Percentiles rank a stretch among this genome's conserved stretches.
Conservation (phyloP, 1,140 invertebrate genomes). For the Pogonomyrmex californicus region DNA sequence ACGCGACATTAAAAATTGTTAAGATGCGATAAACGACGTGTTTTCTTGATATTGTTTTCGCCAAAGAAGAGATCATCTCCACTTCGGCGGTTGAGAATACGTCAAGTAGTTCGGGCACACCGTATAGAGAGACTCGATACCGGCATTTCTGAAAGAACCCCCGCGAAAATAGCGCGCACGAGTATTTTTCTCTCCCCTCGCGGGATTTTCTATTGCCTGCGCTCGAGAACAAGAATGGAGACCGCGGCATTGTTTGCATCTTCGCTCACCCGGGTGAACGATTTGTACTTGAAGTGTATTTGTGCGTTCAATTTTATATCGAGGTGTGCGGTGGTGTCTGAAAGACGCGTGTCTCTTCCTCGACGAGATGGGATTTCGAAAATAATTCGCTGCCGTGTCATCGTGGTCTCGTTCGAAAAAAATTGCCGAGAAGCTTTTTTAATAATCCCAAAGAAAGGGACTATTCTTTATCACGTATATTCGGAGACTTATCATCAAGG, state of each 20-base stretch:
- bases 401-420: neutral
- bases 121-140: neutral
- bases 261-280: conserved; percentile 1
- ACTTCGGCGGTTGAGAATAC: neutral
- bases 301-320: neutral
- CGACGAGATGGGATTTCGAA: neutral
- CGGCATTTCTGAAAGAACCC: neutral
- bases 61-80: neutral
- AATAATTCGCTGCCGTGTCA: conserved; percentile 22
- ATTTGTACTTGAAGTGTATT: conserved; percentile 16
- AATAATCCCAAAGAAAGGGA: neutral
- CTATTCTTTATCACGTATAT: neutral
- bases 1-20: neutral
- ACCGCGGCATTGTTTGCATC: conserved; percentile 23
- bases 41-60: neutral
- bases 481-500: neutral
- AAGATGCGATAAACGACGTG: neutral
- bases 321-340: neutral
- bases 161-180: conserved; percentile 4
- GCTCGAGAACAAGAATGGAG: neutral
- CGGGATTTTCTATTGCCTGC: conserved; percentile 23
- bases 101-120: neutral
- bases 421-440: neutral
- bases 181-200: neutral
- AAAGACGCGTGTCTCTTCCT: conserved; percentile 20